Conservation (phyloP, 1,140 invertebrate genomes). For the Daktulosphaira vitifoliae region DNA sequence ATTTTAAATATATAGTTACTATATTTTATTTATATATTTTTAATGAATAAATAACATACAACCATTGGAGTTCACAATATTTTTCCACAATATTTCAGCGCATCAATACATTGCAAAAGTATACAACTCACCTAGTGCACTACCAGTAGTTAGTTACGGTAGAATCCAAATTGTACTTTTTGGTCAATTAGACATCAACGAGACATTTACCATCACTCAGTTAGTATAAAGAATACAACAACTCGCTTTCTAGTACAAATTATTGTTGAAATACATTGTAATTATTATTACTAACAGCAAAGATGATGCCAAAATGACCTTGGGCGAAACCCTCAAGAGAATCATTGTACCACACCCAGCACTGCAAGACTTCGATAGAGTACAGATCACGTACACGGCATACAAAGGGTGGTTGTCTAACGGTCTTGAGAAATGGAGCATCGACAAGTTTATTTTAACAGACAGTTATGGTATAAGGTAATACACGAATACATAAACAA, state of each 20-base stretch:
- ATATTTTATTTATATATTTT: too few species aligned
- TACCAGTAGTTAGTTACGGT: constrained; percentile 62
- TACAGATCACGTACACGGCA: constrained; percentile 72
- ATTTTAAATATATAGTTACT: too few species aligned
- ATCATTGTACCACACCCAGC: constrained; percentile 82
- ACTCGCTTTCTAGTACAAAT: background rate
- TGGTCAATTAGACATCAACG: constrained; percentile 70
- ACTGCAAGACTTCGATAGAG: constrained; percentile 58
- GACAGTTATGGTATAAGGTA: constrained; percentile 75
- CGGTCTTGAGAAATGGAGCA: constrained; percentile 63
- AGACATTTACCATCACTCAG: constrained; percentile 80
- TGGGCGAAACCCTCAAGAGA: constrained; percentile 60
- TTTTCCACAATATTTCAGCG: constrained; percentile 45
- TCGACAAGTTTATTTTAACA: constrained; percentile 74
- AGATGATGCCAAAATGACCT: constrained; percentile 65
- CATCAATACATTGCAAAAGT: constrained; percentile 80
- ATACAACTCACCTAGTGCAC: constrained; percentile 58
- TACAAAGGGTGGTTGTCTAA: constrained; percentile 89
- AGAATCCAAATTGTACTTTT: constrained; percentile 73
- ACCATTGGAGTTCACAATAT: too few species aligned
- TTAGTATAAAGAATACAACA: constrained; percentile 44
- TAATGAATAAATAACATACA: too few species aligned
- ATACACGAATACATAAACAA: constrained; percentile 40
- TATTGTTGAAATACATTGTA: background rate
- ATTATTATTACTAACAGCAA: constrained; percentile 48